These are phyloP conservation scores for Metopolophium dirhodum DNA, from an alignment of 1,140 invertebrate genomes.

Conservation along the genomic window DNA sequence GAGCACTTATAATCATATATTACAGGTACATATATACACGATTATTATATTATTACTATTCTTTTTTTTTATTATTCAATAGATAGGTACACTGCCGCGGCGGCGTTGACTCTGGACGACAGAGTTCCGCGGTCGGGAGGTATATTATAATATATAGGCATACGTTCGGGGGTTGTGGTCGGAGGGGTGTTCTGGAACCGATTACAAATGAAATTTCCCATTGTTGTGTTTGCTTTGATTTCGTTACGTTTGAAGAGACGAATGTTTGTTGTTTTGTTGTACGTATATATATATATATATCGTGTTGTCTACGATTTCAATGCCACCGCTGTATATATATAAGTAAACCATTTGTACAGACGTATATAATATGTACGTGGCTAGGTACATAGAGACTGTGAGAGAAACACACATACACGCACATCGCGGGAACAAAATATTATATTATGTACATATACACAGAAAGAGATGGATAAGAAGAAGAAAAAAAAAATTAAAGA, in stretches of 20 bases:
- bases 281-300: not conserved
- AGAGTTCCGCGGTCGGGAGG: not conserved
- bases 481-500: constrained; percentile 28
- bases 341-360: not conserved
- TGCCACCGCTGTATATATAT: constrained; percentile 26
- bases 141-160: constrained; percentile 3
- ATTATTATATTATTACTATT: not conserved
- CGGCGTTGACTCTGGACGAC: not conserved
- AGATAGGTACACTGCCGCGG: not conserved
- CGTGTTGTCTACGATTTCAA: constrained; percentile 22
- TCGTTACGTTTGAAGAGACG: constrained; percentile 44
- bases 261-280: constrained; percentile 49
- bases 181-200: not conserved
- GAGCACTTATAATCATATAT: not conserved
- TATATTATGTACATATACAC: not conserved
- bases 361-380: not conserved
- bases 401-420: not conserved
- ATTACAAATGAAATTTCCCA: constrained; percentile 40
- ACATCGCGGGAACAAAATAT: constrained; percentile 4
- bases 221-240: constrained; percentile 56
- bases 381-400: not conserved
- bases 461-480: not conserved
- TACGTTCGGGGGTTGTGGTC: not conserved
- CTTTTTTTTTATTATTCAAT: not conserved
- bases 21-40: not conserved